Conservation (phyloP, 1,140 invertebrate genomes). For the Ditylenchus dipsaci region DNA sequence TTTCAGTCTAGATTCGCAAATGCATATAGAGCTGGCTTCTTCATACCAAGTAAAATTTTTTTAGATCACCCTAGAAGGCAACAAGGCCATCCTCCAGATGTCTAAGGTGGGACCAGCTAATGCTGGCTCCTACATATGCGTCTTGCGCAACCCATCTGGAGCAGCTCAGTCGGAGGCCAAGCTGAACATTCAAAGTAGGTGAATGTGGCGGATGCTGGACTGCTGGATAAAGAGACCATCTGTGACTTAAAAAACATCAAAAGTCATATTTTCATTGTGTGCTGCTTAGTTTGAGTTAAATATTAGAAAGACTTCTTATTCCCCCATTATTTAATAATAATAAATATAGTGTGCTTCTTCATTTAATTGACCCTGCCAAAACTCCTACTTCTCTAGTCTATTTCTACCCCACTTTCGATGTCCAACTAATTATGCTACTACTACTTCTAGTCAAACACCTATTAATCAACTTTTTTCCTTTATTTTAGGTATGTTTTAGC, state of each 20-base stretch:
- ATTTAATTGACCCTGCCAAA: too few relatives aligned
- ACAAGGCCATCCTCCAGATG: constrained; percentile 52
- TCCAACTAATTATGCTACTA: too few relatives aligned
- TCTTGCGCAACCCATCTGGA: constrained; percentile 15
- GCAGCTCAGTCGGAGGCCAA: constrained; percentile 23
- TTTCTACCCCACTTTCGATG: too few relatives aligned
- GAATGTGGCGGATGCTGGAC: not conserved
- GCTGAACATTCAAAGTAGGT: constrained; percentile 23
- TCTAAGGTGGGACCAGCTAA: constrained; percentile 42
- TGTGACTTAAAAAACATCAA: not conserved
- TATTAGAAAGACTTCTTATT: not conserved
- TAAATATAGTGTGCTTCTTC: too few relatives aligned
- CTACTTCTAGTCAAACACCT: too few relatives aligned
- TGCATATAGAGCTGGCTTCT: too few relatives aligned
- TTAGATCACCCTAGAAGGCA: constrained; percentile 48
- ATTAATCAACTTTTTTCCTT: not conserved
- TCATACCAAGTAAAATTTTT: too few relatives aligned
- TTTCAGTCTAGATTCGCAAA: too few relatives aligned
- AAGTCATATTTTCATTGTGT: not conserved
- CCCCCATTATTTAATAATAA: not conserved
- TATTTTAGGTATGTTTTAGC: not conserved
- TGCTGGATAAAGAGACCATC: not conserved
- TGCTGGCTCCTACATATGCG: constrained; percentile 45
- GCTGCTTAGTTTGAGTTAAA: not conserved
- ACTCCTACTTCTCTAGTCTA: too few relatives aligned